Conservation (phyloP, 2,113 vertebrate genomes). For the Nothoprocta pentlandii region DNA sequence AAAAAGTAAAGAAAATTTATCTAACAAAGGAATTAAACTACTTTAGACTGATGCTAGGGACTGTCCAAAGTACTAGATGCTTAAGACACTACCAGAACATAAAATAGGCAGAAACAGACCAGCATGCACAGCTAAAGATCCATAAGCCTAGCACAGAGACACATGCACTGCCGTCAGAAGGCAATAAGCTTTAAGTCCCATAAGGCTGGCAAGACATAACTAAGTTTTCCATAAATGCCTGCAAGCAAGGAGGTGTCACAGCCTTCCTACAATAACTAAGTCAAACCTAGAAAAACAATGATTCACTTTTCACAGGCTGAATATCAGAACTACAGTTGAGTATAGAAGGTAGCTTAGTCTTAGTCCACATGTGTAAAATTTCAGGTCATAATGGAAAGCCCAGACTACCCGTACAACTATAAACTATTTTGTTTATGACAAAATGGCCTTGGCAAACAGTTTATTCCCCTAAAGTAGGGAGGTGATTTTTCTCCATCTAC, state of each 20-base stretch:
- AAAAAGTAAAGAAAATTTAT: background rate
- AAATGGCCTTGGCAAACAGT: background rate
- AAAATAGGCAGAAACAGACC: background rate
- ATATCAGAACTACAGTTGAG: background rate
- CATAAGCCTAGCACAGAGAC: background rate
- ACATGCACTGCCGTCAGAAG: background rate
- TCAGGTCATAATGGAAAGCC: background rate
- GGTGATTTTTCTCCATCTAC: background rate
- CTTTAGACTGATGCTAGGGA: background rate
- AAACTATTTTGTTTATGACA: background rate
- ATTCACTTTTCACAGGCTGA: background rate
- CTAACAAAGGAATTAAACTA: background rate
- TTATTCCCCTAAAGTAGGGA: background rate
- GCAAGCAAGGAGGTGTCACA: background rate
- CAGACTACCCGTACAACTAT: background rate
- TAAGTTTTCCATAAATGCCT: background rate
- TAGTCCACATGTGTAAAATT: background rate
- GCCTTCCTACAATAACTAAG: fast-evolving
- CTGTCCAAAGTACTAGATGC: background rate
- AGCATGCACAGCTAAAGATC: background rate
- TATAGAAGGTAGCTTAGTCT: background rate
- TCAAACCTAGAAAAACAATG: background rate
- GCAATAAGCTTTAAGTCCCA: background rate
- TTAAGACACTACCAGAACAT: background rate
- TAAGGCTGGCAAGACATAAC: background rate